These are phyloP conservation scores for Lithophane semibrunnea DNA, from an alignment of 2,888 invertebrate species.

Conservation along the genomic window DNA sequence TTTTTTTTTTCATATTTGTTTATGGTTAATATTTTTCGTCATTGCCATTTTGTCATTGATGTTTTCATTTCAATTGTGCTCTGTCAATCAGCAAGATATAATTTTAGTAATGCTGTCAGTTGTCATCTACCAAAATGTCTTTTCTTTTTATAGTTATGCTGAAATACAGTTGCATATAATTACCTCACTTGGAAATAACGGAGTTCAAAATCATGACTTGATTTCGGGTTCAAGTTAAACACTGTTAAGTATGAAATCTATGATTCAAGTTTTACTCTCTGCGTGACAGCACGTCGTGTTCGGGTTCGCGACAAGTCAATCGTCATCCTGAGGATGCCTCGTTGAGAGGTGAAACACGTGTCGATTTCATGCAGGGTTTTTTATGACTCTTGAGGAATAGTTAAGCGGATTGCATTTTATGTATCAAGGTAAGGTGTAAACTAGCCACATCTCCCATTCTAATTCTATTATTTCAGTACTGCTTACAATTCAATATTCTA, in stretches of 20 bases:
- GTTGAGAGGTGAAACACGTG: too few species aligned
- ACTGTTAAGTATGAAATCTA: not conserved
- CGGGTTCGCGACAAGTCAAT: too few species aligned
- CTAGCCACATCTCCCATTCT: constrained; percentile 3
- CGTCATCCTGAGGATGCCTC: too few species aligned
- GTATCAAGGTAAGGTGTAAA: not conserved
- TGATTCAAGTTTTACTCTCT: constrained; percentile 8
- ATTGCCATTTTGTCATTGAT: not conserved
- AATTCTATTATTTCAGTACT: constrained; percentile 20
- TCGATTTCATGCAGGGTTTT: too few species aligned
- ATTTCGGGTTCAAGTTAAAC: constrained; percentile 25
- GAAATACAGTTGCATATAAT: constrained; percentile 13
- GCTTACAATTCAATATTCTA: constrained; percentile 47
- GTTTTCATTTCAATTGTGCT: not conserved
- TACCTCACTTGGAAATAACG: constrained; percentile 17
- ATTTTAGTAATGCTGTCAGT: not conserved
- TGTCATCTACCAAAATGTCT: not conserved
- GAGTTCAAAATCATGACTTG: constrained; percentile 26
- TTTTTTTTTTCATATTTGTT: not conserved
- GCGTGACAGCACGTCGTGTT: too few species aligned
- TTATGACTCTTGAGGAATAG: too few species aligned
- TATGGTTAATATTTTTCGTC: too few species aligned
- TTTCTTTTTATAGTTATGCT: not conserved
- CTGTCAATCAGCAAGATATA: not conserved
- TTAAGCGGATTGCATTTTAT: not conserved